phyloP scores from a whole-genome alignment of 2,888 invertebrate genomes.

The Nudaria mundana region DNA sequence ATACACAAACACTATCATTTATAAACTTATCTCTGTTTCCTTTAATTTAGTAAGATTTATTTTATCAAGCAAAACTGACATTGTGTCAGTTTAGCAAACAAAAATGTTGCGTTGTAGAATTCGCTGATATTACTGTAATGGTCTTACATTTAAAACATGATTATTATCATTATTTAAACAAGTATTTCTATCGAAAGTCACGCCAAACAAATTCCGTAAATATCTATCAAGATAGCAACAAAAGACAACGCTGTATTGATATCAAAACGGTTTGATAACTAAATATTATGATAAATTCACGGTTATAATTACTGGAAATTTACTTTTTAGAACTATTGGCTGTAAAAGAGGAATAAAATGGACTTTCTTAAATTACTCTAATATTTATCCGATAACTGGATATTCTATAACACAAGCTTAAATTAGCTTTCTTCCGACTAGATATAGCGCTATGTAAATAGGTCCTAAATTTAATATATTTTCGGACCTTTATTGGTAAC shows the following conservation, averaged over 20 bases:
- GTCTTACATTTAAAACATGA: not conserved
- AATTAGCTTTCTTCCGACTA: too few relatives aligned
- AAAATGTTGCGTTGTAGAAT: too few relatives aligned
- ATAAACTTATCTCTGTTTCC: slow-evolving; percentile 3
- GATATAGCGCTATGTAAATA: too few relatives aligned
- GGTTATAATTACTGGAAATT: slow-evolving; percentile 41
- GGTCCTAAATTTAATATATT: too few relatives aligned
- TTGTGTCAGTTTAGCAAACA: too few relatives aligned
- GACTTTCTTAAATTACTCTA: too few relatives aligned
- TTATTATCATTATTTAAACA: not conserved
- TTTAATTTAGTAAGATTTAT: too few relatives aligned
- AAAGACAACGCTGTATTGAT: slow-evolving; percentile 45
- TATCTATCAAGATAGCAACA: slow-evolving; percentile 58
- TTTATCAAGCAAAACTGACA: too few relatives aligned
- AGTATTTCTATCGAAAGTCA: not conserved
- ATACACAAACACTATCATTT: slow-evolving; percentile 11
- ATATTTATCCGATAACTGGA: too few relatives aligned
- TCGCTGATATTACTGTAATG: not conserved
- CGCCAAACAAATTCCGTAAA: slow-evolving; percentile 4
- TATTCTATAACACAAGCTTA: too few relatives aligned
- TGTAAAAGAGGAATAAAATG: too few relatives aligned
- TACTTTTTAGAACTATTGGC: not conserved
- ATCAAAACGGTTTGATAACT: slow-evolving; percentile 26
- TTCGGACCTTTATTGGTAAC: too few relatives aligned
- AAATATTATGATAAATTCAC: slow-evolving; percentile 44